phyloP scores from a whole-genome alignment of 2,888 invertebrate genomes.

The Odontocolon sp. region DNA sequence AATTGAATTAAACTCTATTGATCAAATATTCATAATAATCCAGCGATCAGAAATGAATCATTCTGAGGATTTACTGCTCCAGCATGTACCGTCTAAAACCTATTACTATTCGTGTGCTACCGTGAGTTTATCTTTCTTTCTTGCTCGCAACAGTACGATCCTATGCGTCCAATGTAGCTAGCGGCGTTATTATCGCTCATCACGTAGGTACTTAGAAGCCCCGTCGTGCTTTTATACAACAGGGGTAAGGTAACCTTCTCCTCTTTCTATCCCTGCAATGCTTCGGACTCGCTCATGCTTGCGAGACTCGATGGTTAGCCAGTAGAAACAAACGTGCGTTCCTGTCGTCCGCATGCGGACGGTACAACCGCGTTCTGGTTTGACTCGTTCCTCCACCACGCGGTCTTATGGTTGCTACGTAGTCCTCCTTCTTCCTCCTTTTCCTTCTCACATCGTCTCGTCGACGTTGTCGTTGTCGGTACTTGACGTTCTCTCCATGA shows the following conservation, averaged over 20 bases:
- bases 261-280: conserved; percentile 33
- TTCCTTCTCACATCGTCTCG: conserved; percentile 25
- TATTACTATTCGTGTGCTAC: neutral
- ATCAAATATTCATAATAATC: conserved; percentile 31
- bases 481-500: conserved; percentile 58
- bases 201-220: conserved; percentile 80
- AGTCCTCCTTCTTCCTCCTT: conserved; percentile 40
- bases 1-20: conserved; percentile 24
- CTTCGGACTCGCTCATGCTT: conserved; percentile 56
- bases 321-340: conserved; percentile 60
- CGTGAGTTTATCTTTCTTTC: conserved; percentile 32
- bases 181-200: conserved; percentile 79
- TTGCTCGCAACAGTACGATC: conserved; percentile 34
- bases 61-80: neutral
- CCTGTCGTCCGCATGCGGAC: conserved; percentile 63
- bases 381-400: conserved; percentile 68
- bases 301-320: conserved; percentile 47
- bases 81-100: neutral
- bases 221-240: conserved; percentile 72
- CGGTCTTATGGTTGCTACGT: conserved; percentile 48
- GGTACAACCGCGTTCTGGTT: conserved; percentile 72
- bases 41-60: neutral
- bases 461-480: conserved; percentile 46
- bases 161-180: conserved; percentile 44
- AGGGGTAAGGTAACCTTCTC: conserved; percentile 51